Percentiles rank a stretch among this genome's conserved stretches.
Conservation (phyloP, 2,888 invertebrate genomes). For the Drosophila meridiana region DNA sequence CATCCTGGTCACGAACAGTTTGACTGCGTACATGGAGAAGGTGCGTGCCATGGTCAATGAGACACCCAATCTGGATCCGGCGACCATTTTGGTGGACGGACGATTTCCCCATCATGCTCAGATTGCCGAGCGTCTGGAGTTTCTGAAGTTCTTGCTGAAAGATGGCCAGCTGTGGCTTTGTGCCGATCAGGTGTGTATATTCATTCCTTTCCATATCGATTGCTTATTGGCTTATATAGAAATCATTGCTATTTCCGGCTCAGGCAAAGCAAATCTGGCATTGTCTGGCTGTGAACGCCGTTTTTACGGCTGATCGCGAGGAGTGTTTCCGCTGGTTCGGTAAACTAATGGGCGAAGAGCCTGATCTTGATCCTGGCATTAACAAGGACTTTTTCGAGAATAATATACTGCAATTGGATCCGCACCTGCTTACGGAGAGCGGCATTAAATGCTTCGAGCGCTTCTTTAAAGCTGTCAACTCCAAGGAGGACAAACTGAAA, state of each 20-base stretch:
- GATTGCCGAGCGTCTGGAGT: constrained; percentile 97
- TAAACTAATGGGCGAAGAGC: constrained; percentile 98
- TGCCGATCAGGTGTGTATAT: constrained; percentile 90
- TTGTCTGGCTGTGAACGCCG: constrained; percentile 96
- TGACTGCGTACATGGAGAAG: constrained; percentile 95
- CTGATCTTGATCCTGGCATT: constrained; percentile 97
- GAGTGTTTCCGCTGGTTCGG: constrained; percentile 99
- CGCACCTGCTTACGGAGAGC: constrained; percentile 95
- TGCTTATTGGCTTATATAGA: constrained; percentile 20
- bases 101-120: constrained; percentile 96
- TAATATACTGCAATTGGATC: constrained; percentile 96
- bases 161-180: constrained; percentile 98
- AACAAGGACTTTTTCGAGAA: constrained; percentile 98
- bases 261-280: constrained; percentile 97
- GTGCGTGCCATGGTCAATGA: constrained; percentile 87
- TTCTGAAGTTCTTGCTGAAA: constrained; percentile 95
- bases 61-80: constrained; percentile 91
- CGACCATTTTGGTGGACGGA: constrained; percentile 89
- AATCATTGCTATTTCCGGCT: constrained; percentile 7
- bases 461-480: constrained; percentile 92
- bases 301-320: constrained; percentile 96
- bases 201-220: constrained; percentile 1
- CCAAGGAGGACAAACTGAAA: constrained; percentile 96
- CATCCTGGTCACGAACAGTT: constrained; percentile 96
- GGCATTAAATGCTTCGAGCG: constrained; percentile 95